Conservation (phyloP, 2,888 invertebrate genomes). For the Brachypalpus laphriformis region DNA sequence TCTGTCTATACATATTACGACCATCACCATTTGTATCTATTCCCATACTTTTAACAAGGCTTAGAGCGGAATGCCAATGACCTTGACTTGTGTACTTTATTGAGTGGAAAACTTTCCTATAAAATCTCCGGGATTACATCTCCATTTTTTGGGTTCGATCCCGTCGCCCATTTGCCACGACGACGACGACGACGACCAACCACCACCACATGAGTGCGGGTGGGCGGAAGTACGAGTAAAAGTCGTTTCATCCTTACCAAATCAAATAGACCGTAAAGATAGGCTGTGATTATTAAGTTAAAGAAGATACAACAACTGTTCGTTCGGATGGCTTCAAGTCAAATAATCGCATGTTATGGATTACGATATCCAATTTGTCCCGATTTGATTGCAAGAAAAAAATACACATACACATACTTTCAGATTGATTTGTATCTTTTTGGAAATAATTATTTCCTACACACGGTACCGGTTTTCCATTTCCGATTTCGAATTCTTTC, state of each 20-base stretch:
- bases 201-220: background rate
- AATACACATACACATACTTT: background rate
- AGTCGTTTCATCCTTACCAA: conserved; percentile 5
- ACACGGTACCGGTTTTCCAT: background rate
- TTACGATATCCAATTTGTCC: conserved; percentile 36
- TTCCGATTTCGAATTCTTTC: background rate
- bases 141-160: conserved; percentile 14
- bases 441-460: background rate
- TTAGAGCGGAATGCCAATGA: background rate
- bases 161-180: background rate
- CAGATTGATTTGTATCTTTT: conserved; percentile 7
- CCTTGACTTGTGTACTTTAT: conserved; percentile 36
- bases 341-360: conserved; percentile 22
- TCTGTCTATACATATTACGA: background rate
- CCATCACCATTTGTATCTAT: background rate
- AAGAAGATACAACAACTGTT: conserved; percentile 7
- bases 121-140: conserved; percentile 43
- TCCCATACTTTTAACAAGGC: conserved; percentile 6
- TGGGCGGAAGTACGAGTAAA: background rate
- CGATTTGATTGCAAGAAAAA: conserved; percentile 11
- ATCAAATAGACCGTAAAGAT: conserved; percentile 34
- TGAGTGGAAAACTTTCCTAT: conserved; percentile 50
- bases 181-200: background rate
- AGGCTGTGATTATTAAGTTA: conserved; percentile 35
- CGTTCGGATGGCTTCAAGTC: conserved; percentile 2